These are phyloP conservation scores for Coptotermes formosanus DNA, from an alignment of 1,140 invertebrate species.

Conservation along the genomic window DNA sequence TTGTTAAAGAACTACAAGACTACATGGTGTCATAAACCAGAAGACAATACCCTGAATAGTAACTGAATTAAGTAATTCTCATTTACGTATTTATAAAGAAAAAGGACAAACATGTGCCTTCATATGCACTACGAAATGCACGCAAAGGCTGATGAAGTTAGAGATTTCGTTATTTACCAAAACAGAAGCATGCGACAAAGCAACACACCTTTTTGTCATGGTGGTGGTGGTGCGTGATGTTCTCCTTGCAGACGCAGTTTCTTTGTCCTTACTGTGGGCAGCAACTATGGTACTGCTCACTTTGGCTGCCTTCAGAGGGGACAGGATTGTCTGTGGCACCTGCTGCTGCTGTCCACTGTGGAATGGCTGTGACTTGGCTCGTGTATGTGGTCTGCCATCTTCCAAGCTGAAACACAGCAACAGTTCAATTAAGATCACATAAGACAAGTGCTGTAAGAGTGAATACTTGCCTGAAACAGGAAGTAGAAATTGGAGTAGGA, in stretches of 20 bases:
- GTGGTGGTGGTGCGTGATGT: conserved; percentile 25
- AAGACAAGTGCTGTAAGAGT: background rate
- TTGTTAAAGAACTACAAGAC: too few relatives aligned
- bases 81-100: background rate
- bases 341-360: conserved; percentile 45
- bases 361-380: conserved; percentile 46
- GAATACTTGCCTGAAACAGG: background rate
- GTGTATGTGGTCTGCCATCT: conserved; percentile 27
- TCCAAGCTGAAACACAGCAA: conserved; percentile 29
- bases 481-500: too few relatives aligned
- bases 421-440: background rate
- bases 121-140: too few relatives aligned
- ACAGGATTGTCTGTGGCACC: conserved; percentile 38
- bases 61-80: background rate
- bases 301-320: conserved; percentile 41
- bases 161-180: too few relatives aligned
- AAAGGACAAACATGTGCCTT: background rate
- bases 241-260: conserved; percentile 24
- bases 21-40: too few relatives aligned
- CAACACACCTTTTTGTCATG: conserved; percentile 14
- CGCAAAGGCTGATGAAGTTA: too few relatives aligned
- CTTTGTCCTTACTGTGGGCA: conserved; percentile 34
- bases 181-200: too few relatives aligned
- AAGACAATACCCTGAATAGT: too few relatives aligned
- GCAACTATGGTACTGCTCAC: conserved; percentile 37